These are phyloP conservation scores for Pseudorhiza aurosa DNA, from an alignment of 30 jellyfish, hydroid and myxozoan genomes.

Conservation along the genomic window DNA sequence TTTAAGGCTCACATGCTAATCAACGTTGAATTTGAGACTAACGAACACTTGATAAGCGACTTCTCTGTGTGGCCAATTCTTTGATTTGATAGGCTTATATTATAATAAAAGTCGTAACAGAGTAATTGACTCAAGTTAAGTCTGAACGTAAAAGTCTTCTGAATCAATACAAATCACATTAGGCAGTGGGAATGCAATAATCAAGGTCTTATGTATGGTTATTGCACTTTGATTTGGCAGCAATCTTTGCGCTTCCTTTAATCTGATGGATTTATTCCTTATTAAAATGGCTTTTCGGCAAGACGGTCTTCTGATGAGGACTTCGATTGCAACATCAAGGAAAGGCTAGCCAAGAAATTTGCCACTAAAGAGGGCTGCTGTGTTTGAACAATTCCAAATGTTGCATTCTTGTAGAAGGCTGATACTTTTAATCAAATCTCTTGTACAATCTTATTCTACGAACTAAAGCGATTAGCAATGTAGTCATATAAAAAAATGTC, in stretches of 20 bases:
- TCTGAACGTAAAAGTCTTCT: background rate
- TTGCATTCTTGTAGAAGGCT: no score
- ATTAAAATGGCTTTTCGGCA: no score
- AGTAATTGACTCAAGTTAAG: constrained; percentile 2
- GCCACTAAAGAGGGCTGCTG: no score
- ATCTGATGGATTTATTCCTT: no score
- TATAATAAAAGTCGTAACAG: background rate
- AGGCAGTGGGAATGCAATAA: background rate
- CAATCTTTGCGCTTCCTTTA: background rate
- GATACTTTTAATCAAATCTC: no score
- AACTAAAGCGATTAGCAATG: no score
- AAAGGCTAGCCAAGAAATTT: no score
- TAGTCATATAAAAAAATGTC: no score
- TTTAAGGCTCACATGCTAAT: background rate
- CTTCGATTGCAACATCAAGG: no score
- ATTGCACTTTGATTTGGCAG: background rate
- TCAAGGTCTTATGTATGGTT: background rate
- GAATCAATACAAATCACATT: background rate
- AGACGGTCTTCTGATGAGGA: no score
- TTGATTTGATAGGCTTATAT: background rate
- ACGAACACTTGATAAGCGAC: background rate
- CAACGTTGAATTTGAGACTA: background rate
- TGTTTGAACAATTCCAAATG: no score
- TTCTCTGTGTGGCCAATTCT: constrained; percentile 2
- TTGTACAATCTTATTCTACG: no score